phyloP scores from a whole-genome alignment of 64 coral and sea anemone species.

The Stichodactyla mertensii region DNA sequence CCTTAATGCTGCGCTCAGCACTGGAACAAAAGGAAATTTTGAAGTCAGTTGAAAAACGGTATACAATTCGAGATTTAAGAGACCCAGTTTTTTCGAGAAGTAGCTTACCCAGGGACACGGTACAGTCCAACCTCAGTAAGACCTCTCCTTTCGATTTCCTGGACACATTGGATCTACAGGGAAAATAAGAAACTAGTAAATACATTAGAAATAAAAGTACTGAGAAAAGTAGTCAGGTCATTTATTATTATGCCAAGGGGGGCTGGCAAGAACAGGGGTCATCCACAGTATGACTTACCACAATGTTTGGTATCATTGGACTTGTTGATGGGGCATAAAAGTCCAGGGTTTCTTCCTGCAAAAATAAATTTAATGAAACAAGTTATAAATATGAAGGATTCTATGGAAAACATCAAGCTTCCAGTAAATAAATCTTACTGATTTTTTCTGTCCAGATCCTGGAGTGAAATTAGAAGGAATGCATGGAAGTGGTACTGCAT shows the following conservation, averaged over 20 bases:
- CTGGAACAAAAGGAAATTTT: slow-evolving; percentile 14
- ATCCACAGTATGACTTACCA: slow-evolving; percentile 53
- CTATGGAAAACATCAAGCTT: background rate
- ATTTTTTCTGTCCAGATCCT: slow-evolving; percentile 54
- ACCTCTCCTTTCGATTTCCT: slow-evolving; percentile 89
- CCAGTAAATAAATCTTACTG: slow-evolving; percentile 9
- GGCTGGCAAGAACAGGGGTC: too few species aligned
- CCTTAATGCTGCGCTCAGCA: slow-evolving; percentile 63
- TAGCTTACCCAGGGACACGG: slow-evolving; percentile 87
- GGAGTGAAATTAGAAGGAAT: slow-evolving; percentile 78
- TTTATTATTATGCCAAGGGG: too few species aligned
- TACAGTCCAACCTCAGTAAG: slow-evolving; percentile 93
- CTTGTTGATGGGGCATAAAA: slow-evolving; percentile 86
- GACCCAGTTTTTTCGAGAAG: background rate
- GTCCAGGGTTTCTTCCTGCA: slow-evolving; percentile 89
- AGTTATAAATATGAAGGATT: background rate
- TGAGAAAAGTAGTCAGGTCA: too few species aligned
- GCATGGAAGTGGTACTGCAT: slow-evolving; percentile 74
- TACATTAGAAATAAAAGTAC: too few species aligned
- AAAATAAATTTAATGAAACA: background rate
- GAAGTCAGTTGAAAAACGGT: background rate
- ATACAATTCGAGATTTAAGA: background rate
- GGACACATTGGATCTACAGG: slow-evolving; percentile 60
- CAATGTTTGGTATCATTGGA: slow-evolving; percentile 81
- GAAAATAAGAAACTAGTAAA: background rate